Evolutionary conservation across 2,888 invertebrate genomes (phyloP).

Genomic region (Leptinotarsa haldemani): DNA sequence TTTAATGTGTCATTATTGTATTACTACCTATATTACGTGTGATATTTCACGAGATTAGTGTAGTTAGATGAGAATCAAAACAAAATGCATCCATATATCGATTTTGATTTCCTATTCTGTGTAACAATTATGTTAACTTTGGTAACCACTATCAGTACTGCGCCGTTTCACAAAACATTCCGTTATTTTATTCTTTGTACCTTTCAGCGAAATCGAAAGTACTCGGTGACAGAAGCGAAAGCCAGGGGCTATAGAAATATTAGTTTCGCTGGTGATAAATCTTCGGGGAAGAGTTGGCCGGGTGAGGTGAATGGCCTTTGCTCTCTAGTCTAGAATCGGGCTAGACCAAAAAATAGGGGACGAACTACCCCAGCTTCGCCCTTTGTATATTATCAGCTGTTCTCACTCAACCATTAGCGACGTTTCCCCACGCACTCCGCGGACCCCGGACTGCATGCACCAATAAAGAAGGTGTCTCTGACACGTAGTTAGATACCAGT

Average conservation of each 20-base stretch:
- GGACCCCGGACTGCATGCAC: conserved; percentile 4
- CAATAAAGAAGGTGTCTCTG: conserved; percentile 26
- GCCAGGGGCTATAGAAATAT: not conserved
- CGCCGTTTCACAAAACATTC: not conserved
- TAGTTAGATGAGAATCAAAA: too few relatives aligned
- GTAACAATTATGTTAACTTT: not conserved
- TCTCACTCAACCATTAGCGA: conserved; percentile 27
- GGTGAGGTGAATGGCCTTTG: conserved; percentile 50
- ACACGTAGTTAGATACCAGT: conserved; percentile 21
- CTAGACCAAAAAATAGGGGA: conserved; percentile 51
- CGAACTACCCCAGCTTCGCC: conserved; percentile 43
- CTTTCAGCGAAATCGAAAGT: not conserved
- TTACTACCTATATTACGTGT: too few relatives aligned
- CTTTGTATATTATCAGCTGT: conserved; percentile 48
- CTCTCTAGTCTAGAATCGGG: conserved; percentile 47
- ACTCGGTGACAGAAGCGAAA: not conserved
- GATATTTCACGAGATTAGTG: too few relatives aligned
- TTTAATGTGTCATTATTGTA: too few relatives aligned
- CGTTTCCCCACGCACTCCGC: conserved; percentile 26
- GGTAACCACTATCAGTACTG: too few relatives aligned
- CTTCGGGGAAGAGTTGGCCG: conserved; percentile 31
- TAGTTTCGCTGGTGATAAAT: conserved; percentile 25
- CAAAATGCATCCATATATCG: too few relatives aligned
- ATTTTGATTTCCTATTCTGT: not conserved
- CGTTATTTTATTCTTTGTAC: not conserved